phyloP scores from a whole-genome alignment of 2,113 vertebrate species.

The Proterorhinus semilunaris region DNA sequence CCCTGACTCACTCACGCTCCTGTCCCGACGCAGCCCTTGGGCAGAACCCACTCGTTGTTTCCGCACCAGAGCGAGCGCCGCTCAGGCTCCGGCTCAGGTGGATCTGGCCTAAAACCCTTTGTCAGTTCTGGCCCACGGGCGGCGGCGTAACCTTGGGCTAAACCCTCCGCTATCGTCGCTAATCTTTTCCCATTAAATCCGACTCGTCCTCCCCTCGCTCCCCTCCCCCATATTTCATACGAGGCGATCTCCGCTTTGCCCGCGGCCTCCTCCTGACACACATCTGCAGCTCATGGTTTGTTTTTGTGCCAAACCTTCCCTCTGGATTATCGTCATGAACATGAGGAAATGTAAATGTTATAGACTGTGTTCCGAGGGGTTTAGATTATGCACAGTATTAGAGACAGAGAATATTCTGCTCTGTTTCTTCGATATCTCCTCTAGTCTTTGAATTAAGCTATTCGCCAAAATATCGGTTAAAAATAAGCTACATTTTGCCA shows the following conservation, averaged over 20 bases:
- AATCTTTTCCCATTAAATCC: neutral
- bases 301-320: neutral
- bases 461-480: too few species aligned
- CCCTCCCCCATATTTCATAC: neutral
- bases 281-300: neutral
- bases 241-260: too few species aligned
- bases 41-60: neutral
- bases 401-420: too few species aligned
- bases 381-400: too few species aligned
- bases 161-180: neutral
- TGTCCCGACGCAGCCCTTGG: neutral
- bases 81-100: conserved; percentile 32
- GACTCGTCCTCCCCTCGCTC: neutral
- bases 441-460: too few species aligned
- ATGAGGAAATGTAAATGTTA: too few species aligned
- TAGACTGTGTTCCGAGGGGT: too few species aligned
- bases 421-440: too few species aligned
- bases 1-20: too few species aligned
- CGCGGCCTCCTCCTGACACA: neutral
- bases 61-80: neutral
- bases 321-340: conserved; percentile 2
- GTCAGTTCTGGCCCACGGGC: conserved; percentile 42
- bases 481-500: too few species aligned
- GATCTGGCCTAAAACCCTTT: conserved; percentile 19
- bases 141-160: conserved; percentile 42